Evolutionary conservation across 2,797 vertebrate genomes (phyloP).

Genomic region (Acanthiza pusilla): DNA sequence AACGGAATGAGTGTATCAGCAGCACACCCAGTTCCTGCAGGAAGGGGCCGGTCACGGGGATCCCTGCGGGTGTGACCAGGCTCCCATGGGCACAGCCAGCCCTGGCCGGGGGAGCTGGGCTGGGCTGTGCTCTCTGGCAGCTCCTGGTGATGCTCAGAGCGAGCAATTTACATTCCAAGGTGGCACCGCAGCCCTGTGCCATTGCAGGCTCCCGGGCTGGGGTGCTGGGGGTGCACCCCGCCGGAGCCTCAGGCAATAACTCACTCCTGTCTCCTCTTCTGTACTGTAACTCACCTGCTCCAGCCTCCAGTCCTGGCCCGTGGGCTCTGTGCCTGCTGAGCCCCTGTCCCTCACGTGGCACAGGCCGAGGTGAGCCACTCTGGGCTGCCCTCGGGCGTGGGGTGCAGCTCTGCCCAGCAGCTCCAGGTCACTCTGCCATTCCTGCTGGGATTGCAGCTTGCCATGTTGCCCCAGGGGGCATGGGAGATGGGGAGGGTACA

Average conservation of each 20-base stretch:
- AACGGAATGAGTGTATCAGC: neutral
- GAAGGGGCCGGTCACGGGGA: neutral
- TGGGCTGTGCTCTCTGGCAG: neutral
- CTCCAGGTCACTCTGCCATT: neutral
- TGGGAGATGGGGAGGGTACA: neutral
- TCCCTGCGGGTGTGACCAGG: neutral
- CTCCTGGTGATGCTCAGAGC: neutral
- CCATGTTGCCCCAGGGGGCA: neutral
- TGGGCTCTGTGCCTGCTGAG: neutral
- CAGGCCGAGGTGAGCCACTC: neutral
- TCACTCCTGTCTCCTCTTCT: neutral
- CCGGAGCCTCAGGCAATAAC: constrained; percentile 66
- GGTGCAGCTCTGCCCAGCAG: neutral
- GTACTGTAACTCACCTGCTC: constrained; percentile 13
- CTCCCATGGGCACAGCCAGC: neutral
- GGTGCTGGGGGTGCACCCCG: neutral
- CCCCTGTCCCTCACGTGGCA: neutral
- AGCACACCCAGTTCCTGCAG: neutral
- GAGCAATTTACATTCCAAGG: constrained; percentile 49
- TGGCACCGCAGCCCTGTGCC: constrained; percentile 9
- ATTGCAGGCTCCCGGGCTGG: neutral
- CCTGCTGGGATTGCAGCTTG: neutral
- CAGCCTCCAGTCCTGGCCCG: neutral
- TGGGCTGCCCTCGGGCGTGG: neutral
- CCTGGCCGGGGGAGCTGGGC: neutral